A percentile compares a stretch with the other conserved stretches of the same genome.
phyloP scores from a whole-genome alignment of 2,797 vertebrate species.

The Alca torda region DNA sequence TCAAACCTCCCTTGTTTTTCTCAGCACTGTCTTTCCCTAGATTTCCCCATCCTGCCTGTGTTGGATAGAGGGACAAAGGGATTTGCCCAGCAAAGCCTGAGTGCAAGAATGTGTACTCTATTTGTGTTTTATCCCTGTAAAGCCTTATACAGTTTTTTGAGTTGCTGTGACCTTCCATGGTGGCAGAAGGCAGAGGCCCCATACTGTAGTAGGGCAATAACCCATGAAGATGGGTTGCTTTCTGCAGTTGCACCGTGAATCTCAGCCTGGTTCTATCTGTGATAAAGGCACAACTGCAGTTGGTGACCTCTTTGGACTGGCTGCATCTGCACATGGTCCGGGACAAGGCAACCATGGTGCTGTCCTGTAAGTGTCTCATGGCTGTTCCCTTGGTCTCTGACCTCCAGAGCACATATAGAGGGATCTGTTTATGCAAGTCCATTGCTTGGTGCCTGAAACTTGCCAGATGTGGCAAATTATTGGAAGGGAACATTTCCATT shows the following conservation, averaged over 20 bases:
- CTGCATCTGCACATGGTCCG: neutral
- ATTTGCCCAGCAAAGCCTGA: neutral
- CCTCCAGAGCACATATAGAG: fast-evolving
- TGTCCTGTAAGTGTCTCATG: fast-evolving
- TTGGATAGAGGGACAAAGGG: neutral
- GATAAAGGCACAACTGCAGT: neutral
- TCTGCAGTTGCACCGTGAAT: neutral
- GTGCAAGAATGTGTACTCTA: no score
- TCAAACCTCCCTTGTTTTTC: neutral
- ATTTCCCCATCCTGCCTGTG: neutral
- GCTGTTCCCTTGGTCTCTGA: neutral
- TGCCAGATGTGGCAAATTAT: neutral
- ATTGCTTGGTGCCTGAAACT: neutral
- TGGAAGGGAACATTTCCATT: neutral
- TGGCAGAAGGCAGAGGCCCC: neutral
- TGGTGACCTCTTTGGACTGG: neutral
- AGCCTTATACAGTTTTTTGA: neutral
- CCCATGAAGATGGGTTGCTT: neutral
- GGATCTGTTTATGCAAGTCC: fast-evolving
- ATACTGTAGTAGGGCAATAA: neutral
- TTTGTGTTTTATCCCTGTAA: neutral
- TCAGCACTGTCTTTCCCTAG: neutral
- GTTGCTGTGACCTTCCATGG: neutral
- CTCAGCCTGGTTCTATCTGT: fast-evolving
- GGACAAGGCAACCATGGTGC: neutral